Evolutionary conservation across 1,140 invertebrate species (phyloP).

Genomic region (Sitophilus oryzae): DNA sequence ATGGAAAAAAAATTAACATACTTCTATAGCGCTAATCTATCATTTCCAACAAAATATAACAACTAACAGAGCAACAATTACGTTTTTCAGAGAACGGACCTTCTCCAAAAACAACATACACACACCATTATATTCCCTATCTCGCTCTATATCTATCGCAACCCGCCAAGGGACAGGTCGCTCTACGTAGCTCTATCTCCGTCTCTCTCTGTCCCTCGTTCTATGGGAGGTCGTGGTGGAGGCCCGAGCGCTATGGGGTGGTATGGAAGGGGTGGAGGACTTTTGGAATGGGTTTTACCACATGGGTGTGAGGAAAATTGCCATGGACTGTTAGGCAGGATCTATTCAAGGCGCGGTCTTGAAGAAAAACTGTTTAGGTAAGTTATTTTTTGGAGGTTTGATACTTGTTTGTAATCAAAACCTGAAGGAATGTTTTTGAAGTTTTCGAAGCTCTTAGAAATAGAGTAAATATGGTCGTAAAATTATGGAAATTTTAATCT

Average conservation of each 20-base stretch:
- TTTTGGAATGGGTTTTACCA: constrained; percentile 5
- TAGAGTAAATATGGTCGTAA: too few relatives aligned
- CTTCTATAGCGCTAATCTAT: too few relatives aligned
- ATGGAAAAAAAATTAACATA: too few relatives aligned
- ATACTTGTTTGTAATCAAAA: too few relatives aligned
- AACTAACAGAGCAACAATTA: too few relatives aligned
- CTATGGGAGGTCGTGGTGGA: constrained; percentile 14
- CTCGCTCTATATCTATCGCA: not conserved
- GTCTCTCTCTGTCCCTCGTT: constrained; percentile 12
- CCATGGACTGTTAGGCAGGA: not conserved
- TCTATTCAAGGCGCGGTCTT: too few relatives aligned
- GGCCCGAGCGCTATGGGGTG: constrained; percentile 18
- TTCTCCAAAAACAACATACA: not conserved
- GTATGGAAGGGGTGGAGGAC: not conserved
- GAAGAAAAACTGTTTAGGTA: too few relatives aligned
- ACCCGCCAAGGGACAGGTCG: not conserved
- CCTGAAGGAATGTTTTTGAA: too few relatives aligned
- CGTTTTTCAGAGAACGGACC: not conserved
- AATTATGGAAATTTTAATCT: too few relatives aligned
- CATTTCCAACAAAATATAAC: too few relatives aligned
- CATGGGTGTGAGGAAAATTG: constrained; percentile 1
- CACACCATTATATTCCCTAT: not conserved
- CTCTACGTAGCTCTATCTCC: constrained; percentile 2
- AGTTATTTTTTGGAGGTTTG: too few relatives aligned
- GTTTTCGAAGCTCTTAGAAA: too few relatives aligned